Evolutionary conservation across 2,113 vertebrate genomes (phyloP).

Genomic region (Trogon surrucura): DNA sequence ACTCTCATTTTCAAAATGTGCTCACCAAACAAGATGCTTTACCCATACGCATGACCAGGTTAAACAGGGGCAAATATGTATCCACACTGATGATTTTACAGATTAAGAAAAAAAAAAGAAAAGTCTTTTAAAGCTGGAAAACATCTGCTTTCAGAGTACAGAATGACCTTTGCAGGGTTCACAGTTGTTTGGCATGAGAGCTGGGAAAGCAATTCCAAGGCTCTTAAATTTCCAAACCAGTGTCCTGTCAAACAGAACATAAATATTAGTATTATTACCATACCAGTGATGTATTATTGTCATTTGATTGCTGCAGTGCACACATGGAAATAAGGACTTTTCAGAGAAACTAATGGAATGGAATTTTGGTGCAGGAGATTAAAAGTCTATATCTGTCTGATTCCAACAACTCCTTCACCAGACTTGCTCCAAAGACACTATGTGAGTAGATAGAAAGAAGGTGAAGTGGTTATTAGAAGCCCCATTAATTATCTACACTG

Average conservation of each 20-base stretch:
- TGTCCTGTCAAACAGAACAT: neutral
- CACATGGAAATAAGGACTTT: neutral
- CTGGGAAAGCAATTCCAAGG: neutral
- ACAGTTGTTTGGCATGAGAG: neutral
- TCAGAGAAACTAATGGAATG: neutral
- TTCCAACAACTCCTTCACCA: fast-evolving
- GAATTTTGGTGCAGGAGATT: neutral
- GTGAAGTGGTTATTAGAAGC: neutral
- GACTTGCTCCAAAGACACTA: neutral
- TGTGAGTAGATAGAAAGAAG: fast-evolving
- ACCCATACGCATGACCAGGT: neutral
- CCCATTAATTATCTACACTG: neutral
- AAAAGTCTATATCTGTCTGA: neutral
- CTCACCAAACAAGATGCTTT: neutral
- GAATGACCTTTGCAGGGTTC: neutral
- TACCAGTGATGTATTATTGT: neutral
- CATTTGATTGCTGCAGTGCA: neutral
- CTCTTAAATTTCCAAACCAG: neutral
- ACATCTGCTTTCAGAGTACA: neutral
- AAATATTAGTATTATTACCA: neutral
- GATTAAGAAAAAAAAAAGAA: neutral
- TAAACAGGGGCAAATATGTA: neutral
- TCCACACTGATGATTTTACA: neutral
- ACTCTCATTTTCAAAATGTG: neutral
- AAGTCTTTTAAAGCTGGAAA: neutral